phyloP scores from a whole-genome alignment of 2,113 vertebrate species.

The Apteryx mantelli region DNA sequence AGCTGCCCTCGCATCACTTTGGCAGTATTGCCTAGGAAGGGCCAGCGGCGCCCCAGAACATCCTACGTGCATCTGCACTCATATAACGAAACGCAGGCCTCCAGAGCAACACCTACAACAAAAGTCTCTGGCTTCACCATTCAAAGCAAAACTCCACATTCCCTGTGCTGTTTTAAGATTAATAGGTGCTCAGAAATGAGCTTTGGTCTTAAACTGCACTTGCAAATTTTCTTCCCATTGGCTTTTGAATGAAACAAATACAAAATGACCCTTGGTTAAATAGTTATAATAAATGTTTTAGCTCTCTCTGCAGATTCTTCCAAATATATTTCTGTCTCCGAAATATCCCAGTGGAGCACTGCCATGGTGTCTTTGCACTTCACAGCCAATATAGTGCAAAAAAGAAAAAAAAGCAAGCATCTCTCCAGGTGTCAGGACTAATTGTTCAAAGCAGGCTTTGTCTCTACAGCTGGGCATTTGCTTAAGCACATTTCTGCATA shows the following conservation, averaged over 20 bases:
- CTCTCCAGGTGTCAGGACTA: background rate
- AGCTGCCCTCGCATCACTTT: accelerated
- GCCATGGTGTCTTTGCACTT: background rate
- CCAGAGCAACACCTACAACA: background rate
- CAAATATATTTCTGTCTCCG: background rate
- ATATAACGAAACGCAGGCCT: background rate
- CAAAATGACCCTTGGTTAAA: background rate
- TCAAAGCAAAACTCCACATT: background rate
- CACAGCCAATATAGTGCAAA: background rate
- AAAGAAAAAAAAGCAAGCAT: accelerated
- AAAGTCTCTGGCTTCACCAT: background rate
- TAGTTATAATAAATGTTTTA: background rate
- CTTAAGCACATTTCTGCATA: background rate
- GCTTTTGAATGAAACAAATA: background rate
- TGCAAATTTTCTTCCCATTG: background rate
- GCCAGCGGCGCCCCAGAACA: accelerated
- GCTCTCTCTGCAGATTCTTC: background rate
- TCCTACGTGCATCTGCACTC: accelerated
- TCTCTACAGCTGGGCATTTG: background rate
- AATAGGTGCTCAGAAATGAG: background rate
- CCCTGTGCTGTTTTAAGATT: background rate
- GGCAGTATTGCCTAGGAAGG: background rate
- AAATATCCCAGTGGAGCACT: background rate
- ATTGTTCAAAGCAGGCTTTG: accelerated
- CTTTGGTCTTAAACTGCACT: background rate